A percentile compares a stretch with the other conserved stretches of the same genome.
These are phyloP conservation scores for Ardeotis arabs DNA, from an alignment of 2,113 vertebrate genomes.

Conservation along the genomic window DNA sequence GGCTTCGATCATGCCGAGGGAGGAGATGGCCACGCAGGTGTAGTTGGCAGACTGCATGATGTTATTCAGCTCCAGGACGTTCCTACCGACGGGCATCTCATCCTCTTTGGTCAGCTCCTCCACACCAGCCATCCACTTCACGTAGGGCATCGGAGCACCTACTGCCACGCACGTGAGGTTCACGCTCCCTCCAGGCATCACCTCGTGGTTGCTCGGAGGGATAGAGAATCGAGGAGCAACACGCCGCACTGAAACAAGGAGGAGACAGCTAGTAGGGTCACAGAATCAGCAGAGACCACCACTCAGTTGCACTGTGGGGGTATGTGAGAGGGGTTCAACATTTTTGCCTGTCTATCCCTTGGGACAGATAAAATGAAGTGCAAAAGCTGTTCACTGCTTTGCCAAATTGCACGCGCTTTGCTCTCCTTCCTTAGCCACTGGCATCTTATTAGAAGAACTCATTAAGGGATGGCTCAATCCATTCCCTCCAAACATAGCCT, in stretches of 20 bases:
- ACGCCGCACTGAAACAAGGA: constrained; percentile 90
- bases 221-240: constrained; percentile 98
- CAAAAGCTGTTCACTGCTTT: constrained; percentile 39
- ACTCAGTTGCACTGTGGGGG: background rate
- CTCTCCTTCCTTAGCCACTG: constrained; percentile 49
- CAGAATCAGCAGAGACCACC: background rate
- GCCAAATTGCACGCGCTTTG: constrained; percentile 24
- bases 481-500: constrained; percentile 29
- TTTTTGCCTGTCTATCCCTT: constrained; percentile 21
- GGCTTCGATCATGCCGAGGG: constrained; percentile 93
- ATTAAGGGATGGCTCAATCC: constrained; percentile 47
- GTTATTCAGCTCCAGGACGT: constrained; percentile 91
- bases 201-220: constrained; percentile 94
- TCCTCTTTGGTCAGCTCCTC: constrained; percentile 92
- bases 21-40: constrained; percentile 95
- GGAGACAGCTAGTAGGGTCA: constrained; percentile 72
- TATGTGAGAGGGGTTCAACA: background rate
- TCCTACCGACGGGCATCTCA: constrained; percentile 93
- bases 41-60: constrained; percentile 93
- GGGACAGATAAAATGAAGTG: constrained; percentile 44
- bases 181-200: constrained; percentile 95
- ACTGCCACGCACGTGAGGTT: constrained; percentile 98
- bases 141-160: constrained; percentile 95
- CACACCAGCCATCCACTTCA: constrained; percentile 92
- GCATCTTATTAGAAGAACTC: constrained; percentile 44